Conservation (phyloP, 2,797 vertebrate genomes). For the Notamacropus eugenii region DNA sequence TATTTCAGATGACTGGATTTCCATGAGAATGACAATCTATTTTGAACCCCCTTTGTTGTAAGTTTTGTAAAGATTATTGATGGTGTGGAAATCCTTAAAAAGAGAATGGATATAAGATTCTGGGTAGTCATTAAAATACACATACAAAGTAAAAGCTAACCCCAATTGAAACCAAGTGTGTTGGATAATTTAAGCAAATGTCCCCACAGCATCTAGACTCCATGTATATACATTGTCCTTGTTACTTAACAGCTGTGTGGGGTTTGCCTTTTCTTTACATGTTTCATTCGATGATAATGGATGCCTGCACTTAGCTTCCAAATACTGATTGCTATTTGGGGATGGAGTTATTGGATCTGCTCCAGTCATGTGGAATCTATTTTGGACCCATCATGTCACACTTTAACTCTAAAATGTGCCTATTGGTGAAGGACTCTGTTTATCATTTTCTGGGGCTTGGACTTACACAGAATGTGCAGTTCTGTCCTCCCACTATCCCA, state of each 20-base stretch:
- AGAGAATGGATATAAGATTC: constrained; percentile 69
- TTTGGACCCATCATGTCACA: constrained; percentile 80
- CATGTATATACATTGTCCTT: constrained; percentile 46
- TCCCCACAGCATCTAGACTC: constrained; percentile 43
- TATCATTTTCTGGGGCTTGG: constrained; percentile 74
- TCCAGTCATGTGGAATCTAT: constrained; percentile 83
- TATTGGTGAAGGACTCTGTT: constrained; percentile 79
- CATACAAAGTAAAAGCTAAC: constrained; percentile 60
- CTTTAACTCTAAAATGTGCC: constrained; percentile 81
- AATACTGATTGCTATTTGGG: constrained; percentile 78
- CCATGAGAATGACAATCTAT: constrained; percentile 63
- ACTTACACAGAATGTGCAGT: constrained; percentile 73
- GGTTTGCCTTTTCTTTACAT: constrained; percentile 75
- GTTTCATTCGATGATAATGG: constrained; percentile 76
- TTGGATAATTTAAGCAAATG: constrained; percentile 76
- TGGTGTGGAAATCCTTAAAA: constrained; percentile 66
- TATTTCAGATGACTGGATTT: constrained; percentile 61
- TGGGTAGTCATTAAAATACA: constrained; percentile 66
- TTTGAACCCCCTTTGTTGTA: constrained; percentile 54
- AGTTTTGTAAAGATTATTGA: constrained; percentile 61
- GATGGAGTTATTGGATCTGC: constrained; percentile 74
- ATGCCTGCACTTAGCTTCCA: constrained; percentile 71
- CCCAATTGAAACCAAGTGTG: constrained; percentile 68
- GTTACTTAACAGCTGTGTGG: constrained; percentile 74
- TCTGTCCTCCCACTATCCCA: constrained; percentile 21